Conservation (phyloP, 2,888 invertebrate genomes). For the Hydriomena furcata region DNA sequence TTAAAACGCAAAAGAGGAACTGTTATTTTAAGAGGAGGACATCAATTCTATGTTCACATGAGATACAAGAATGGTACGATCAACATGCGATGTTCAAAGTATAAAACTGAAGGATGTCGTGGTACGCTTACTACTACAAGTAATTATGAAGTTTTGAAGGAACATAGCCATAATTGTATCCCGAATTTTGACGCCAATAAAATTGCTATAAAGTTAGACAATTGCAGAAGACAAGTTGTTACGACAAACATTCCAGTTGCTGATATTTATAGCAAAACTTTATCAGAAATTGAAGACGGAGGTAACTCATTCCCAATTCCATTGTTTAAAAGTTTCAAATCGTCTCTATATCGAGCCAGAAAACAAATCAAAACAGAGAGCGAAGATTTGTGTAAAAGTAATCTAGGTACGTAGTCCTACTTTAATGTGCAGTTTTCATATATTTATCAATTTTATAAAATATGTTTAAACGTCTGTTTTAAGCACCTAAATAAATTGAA, state of each 20-base stretch:
- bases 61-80: neutral
- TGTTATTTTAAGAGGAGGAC: slow-evolving; percentile 4
- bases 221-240: slow-evolving; percentile 6
- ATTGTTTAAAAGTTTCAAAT: slow-evolving; percentile 5
- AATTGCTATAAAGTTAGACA: slow-evolving; percentile 8
- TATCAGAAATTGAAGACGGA: neutral
- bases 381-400: neutral
- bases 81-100: slow-evolving; percentile 11
- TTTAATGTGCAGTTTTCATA: too few species aligned
- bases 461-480: too few species aligned
- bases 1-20: slow-evolving; percentile 4
- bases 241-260: slow-evolving; percentile 2
- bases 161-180: slow-evolving; percentile 2
- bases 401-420: too few species aligned
- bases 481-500: too few species aligned
- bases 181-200: slow-evolving; percentile 15
- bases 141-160: slow-evolving; percentile 8
- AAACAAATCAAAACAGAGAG: neutral
- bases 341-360: slow-evolving; percentile 1
- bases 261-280: slow-evolving; percentile 2
- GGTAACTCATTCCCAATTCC: neutral
- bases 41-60: slow-evolving; percentile 1
- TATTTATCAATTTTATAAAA: too few species aligned
- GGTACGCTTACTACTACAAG: slow-evolving; percentile 4
- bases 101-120: slow-evolving; percentile 3